Evolutionary conservation across 2,888 invertebrate species (phyloP), one percentile per base, ranked within the genome.

Genomic region (Acholoe squamosa): DNA sequence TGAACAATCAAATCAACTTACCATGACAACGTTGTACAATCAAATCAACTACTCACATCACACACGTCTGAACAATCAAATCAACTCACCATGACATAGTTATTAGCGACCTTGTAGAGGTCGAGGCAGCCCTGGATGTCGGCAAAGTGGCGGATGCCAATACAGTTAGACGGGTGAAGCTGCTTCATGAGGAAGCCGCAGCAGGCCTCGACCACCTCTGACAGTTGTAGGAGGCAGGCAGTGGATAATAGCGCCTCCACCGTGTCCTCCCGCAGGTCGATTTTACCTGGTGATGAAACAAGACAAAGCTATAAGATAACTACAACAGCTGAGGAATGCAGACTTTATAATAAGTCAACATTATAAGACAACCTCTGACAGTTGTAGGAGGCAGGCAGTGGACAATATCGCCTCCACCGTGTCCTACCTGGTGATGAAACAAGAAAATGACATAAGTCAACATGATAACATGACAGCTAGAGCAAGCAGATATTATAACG

Each of bases 141-240:
- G 77, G 99, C 99, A 96, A 99, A 99, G 95, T 98, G 94, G 54
- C 98, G 97, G 95, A 99, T 98, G 33, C 99, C 99, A 93, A 99
- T 97, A 96, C 98, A 98, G 96, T 99, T 99, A 94, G 98, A 98
- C 0, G 98, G 98, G 96, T 98, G 98, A 90, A 98, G 96, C 95
- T 98, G 99, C 94, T 98, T 98, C 94, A 97, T 97, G 90, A 99
- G 97, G 96, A 98, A 99, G 94, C 97, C 97, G 94, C 98, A 98
- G 95, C 99, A 99, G 54, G 98, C 98, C 93, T 97, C 97, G 76
- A 98, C 98, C 67, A 99, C 98, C 93, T 98, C 97, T 0, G 95
- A 94, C 91, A 99, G 96, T 96, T 98, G 98, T 91, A 99, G 97
- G 90, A 99, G 96, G 95, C 98, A 98, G 12, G 99, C 98, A 61